phyloP scores from a whole-genome alignment of 1,140 invertebrate genomes.

The Brachionus paranguensis region DNA sequence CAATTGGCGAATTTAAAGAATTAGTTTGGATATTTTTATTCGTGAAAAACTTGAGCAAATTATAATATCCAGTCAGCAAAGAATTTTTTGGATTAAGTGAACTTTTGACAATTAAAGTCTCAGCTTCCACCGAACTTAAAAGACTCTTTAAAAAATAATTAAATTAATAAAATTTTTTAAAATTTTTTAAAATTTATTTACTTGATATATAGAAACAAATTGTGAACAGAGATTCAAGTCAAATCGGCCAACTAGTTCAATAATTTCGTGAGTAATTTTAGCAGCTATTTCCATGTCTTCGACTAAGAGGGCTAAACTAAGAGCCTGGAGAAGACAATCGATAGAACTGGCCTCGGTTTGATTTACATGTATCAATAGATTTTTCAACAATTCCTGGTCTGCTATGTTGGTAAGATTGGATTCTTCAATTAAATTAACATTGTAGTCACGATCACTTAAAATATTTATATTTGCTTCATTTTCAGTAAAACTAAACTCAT shows the following conservation, averaged over 20 bases:
- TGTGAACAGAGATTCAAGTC: slow-evolving; percentile 10
- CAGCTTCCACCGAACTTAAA: no score
- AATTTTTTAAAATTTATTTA: no score
- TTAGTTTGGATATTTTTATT: no score
- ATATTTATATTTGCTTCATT: slow-evolving; percentile 5
- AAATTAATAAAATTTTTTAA: no score
- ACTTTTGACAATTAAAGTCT: no score
- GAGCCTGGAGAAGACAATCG: slow-evolving; percentile 17
- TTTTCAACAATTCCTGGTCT: slow-evolving; percentile 16
- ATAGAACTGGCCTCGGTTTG: background rate
- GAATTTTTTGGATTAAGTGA: no score
- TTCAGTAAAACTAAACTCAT: background rate
- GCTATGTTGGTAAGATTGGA: slow-evolving; percentile 10
- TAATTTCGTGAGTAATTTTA: slow-evolving; percentile 1
- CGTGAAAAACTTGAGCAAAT: no score
- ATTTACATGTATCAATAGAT: background rate
- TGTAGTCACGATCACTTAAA: background rate
- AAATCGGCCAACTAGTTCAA: slow-evolving; percentile 13
- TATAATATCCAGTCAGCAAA: no score
- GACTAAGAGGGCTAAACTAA: background rate
- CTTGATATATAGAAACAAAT: no score
- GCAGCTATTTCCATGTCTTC: slow-evolving; percentile 1
- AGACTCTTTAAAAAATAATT: no score
- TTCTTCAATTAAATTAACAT: slow-evolving; percentile 2
- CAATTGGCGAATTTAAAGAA: no score